Evolutionary conservation across 2,797 vertebrate genomes (phyloP), one percentile per base, ranked within the genome.

Genomic region (Dipus sagitta): DNA sequence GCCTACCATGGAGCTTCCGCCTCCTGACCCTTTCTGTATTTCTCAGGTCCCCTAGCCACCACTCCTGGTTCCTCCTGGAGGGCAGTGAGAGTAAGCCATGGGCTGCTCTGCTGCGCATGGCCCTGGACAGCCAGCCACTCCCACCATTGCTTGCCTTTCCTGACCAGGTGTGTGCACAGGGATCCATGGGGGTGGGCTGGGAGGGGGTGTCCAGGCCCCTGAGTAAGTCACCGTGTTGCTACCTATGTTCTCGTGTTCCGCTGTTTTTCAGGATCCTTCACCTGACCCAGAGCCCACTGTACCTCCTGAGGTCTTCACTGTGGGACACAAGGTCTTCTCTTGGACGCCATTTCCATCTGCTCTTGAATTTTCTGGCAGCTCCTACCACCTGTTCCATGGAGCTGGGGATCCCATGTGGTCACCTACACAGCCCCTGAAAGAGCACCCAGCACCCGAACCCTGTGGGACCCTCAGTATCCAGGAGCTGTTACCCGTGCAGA

Each of bases 291-390:
- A 93, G 54, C 26, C 68, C 24, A 10, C 86, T 15, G 68, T 30
- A 58, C 0, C 91, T 67, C 78, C 72, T 2, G 98, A 98, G 85
- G 76, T 83, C 38, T 98, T 98, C 91, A 95, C 93, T 12, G 24
- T 96, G 0, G 97, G 98, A 92, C 30, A 10, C 0, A 90, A 96
- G 88, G 92, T 90, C 4, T 98, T 98, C 21, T 71, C 95, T 7
- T 98, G 98, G 98, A 88, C 96, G 24, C 86, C 98, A 0, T 96
- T 98, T 60, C 98, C 98, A 0, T 58, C 92, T 38, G 64, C 2
- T 0, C 70, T 30, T 2, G 0, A 1, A 32, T 15, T 5, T n/a
- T 32, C 13, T 0, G n/a, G 38, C 14, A 8, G 17, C 74, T 34
- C 68, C 1, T 38, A 20, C 18, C 17, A 1, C 17, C 30, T 34